Base-by-base conservation (phyloP, 1,140 invertebrate species). In the Ctenoplectra terminalis region DNA sequence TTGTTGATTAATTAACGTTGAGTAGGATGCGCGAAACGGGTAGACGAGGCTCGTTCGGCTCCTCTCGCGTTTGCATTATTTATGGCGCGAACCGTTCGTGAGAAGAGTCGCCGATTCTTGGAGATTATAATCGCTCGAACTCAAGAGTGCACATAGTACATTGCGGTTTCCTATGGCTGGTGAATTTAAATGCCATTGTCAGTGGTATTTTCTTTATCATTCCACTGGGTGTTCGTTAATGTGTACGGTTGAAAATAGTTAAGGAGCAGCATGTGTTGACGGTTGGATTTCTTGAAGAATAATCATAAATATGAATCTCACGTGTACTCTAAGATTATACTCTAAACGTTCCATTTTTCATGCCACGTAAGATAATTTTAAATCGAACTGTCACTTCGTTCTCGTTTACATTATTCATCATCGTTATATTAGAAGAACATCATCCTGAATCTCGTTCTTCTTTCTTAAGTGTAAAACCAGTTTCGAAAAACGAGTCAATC, bases 91-190 rank as follows among this genome's bases (percentile, higher is more conserved):
- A 20, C 23, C 1, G 46, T 20, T 17, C 26, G 60, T 40, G 73
- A 75, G 34, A 40, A 20, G 23, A 63, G 58, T 73, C 71, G 15
- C 13, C 56, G 54, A 61, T 75, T n/a, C 43, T n/a, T 31, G 17
- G 31, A 75, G 72, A 75, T 75, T 75, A 23, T 75, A 75, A 75
- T 75, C 72, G 72, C 13, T 40, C 6, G 34, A 23, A 46, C 4
- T n/a, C n/a, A n/a, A 17, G 17, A 46, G 29, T 34, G 26, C 13
- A 20, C 40, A 61, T 73, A 46, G 72, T 34, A 29, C 71, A 20
- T 74, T 29, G 26, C 9, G 11, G 48, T 29, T 13, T n/a, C 6
- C 56, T 6, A 6, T 13, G 40, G 43, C 29, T 37, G 5, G 37
- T 29, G 56, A 61, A 61, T 74, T 61, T 48, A 17, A 74, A 71